A percentile compares a stretch with the other conserved stretches of the same genome.
Conservation (phyloP, 1,140 invertebrate species). For the Drosophila dunni region DNA sequence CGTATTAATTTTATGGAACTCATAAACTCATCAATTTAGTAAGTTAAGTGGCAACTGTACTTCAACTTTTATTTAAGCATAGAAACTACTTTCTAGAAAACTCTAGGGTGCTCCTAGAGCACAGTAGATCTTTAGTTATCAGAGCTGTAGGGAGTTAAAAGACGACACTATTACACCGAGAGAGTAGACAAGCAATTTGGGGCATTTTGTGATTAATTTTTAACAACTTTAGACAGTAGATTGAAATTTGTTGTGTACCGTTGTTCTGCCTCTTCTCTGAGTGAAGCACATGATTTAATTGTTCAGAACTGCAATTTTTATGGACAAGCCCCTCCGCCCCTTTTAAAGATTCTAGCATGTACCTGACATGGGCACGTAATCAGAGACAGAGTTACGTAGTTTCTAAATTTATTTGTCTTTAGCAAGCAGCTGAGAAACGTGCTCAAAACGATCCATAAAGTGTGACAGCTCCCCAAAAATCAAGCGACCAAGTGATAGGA, state of each 20-base stretch:
- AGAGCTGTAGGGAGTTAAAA: background rate
- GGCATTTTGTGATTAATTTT: too few species aligned
- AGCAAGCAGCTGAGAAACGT: constrained; percentile 26
- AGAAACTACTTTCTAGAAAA: background rate
- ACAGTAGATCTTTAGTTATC: background rate
- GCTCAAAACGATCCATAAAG: constrained; percentile 41
- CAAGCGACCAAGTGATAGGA: background rate
- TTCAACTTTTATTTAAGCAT: background rate
- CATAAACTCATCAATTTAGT: background rate
- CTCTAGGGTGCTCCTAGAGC: background rate
- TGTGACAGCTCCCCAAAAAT: constrained; percentile 36
- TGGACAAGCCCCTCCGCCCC: constrained; percentile 21
- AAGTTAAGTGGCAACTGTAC: background rate
- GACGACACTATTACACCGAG: background rate
- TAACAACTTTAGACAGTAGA: too few species aligned
- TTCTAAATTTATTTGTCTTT: constrained; percentile 30
- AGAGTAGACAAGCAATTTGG: too few species aligned
- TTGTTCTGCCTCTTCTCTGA: too few species aligned
- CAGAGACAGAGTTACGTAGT: constrained; percentile 21
- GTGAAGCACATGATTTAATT: background rate
- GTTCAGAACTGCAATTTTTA: background rate
- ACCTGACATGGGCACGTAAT: constrained; percentile 15
- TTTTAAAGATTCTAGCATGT: background rate
- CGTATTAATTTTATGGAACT: background rate
- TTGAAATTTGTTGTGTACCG: too few species aligned